Evolutionary conservation across 92 coral and sea anemone species (phyloP), one percentile per base, ranked within the genome.

Genomic region (Zoanthus sociatus): DNA sequence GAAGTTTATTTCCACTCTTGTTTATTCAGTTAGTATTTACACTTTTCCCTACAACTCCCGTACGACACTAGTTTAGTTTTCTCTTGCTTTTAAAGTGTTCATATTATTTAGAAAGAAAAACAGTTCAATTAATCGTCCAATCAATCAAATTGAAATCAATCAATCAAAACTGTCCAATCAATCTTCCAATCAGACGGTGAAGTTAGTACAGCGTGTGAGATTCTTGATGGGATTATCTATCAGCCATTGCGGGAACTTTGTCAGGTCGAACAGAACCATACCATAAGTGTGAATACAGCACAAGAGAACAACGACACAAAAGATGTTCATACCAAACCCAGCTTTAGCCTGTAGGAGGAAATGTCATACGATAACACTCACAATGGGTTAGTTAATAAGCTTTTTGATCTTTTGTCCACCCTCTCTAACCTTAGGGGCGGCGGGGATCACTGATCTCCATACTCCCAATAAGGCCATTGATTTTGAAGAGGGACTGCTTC

Each of bases 311-410:
- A 83, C 66, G 2, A 96, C 89, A 18, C 92, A 89, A 51, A 93
- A 82, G 32, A 96, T 79, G 82, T 96, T 96, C 98, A 96, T 96
- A 50, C 94, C 93, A 3, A 94, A 63, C 8, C 98, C 98, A 21
- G 96, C 95, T 87, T 83, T 94, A 44, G 93, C 98, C 98, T 95
- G 77, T 46, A 37, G 42, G 42, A 37, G 4, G 42, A 37, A 37
- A 37, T 37, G 42, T 37, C 0, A 0, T 37, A 37, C 42, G 42
- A 37, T 37, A 37, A 37, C 42, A 37, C 42, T 37, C 42, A 50
- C 8, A 50, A 50, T 50, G 9, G 55, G 12, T 50, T 50, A 50
- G 4, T 50, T 50, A 50, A 50, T 50, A 3, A 50, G 12, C 55
- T 50, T 50, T 37, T 37, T 37, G 42, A 37, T 37, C 42, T 37